phyloP scores from a whole-genome alignment of 1,140 invertebrate genomes.

The Bombus waltoni region DNA sequence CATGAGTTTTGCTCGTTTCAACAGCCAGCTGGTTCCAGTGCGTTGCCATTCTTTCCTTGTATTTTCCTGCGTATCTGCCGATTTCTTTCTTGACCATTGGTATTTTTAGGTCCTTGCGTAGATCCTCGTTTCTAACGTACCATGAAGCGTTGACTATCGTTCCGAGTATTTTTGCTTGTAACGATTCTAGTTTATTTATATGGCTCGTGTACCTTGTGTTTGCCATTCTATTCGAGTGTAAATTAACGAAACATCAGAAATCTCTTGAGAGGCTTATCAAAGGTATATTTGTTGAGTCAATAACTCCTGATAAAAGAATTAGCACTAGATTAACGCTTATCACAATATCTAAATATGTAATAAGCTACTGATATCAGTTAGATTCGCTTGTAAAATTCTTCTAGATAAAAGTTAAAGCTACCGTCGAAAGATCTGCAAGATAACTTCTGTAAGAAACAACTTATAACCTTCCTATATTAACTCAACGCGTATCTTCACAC shows the following conservation, averaged over 20 bases:
- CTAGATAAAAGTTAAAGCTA: not conserved
- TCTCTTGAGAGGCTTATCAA: not conserved
- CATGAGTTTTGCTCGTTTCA: too few species aligned
- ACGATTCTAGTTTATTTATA: too few species aligned
- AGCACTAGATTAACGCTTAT: not conserved
- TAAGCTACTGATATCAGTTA: not conserved
- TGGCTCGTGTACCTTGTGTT: too few species aligned
- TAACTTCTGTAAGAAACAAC: not conserved
- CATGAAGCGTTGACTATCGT: too few species aligned
- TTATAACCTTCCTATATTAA: too few species aligned
- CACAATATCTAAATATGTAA: not conserved
- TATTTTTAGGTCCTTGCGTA: too few species aligned
- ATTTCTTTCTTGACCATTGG: too few species aligned
- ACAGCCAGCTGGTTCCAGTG: too few species aligned
- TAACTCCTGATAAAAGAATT: not conserved
- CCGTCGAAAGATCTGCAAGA: not conserved
- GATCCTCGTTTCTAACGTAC: too few species aligned
- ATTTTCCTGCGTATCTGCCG: too few species aligned
- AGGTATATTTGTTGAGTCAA: not conserved
- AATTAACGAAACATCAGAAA: not conserved
- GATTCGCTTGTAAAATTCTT: not conserved
- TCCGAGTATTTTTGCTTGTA: too few species aligned
- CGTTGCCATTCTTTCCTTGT: too few species aligned
- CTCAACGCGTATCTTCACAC: not conserved
- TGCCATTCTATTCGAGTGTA: not conserved